phyloP scores from a whole-genome alignment of 2,888 invertebrate genomes.

The Mystacides longicornis region DNA sequence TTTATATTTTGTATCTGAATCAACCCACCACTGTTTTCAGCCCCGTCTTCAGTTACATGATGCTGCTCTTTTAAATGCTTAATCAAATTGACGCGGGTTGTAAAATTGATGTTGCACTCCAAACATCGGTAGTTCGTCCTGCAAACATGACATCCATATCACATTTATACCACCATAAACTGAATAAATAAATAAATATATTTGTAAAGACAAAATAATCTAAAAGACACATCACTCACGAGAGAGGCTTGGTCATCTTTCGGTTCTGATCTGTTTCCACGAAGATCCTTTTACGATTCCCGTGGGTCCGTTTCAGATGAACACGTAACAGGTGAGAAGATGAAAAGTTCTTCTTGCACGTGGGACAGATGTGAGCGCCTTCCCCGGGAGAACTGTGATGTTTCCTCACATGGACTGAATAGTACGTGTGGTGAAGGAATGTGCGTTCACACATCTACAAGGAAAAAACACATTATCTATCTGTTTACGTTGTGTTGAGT shows the following conservation, averaged over 20 bases:
- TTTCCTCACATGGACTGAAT: constrained; percentile 46
- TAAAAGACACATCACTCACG: no score
- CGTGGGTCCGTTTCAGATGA: background rate
- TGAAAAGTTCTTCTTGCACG: constrained; percentile 40
- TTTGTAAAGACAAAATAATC: no score
- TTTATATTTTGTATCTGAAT: no score
- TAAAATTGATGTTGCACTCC: constrained; percentile 21
- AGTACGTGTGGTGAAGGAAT: constrained; percentile 47
- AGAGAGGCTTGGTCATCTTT: no score
- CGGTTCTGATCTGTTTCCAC: no score
- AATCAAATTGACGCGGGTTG: constrained; percentile 16
- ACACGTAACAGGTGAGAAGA: constrained; percentile 34
- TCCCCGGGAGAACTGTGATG: constrained; percentile 38
- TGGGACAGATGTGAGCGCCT: constrained; percentile 34
- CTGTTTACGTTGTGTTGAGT: no score
- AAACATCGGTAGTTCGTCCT: constrained; percentile 22
- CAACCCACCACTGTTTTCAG: no score
- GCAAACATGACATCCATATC: no score
- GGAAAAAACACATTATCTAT: constrained; percentile 6
- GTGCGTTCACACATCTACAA: constrained; percentile 43
- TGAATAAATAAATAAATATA: no score
- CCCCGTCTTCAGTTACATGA: background rate
- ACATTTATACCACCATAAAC: no score
- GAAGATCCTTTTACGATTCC: no score
- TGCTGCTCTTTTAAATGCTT: constrained; percentile 17